Percentiles rank a stretch among this genome's conserved stretches.
Evolutionary conservation across 2,113 vertebrate genomes (phyloP).

Genomic region (Perccottus glenii): DNA sequence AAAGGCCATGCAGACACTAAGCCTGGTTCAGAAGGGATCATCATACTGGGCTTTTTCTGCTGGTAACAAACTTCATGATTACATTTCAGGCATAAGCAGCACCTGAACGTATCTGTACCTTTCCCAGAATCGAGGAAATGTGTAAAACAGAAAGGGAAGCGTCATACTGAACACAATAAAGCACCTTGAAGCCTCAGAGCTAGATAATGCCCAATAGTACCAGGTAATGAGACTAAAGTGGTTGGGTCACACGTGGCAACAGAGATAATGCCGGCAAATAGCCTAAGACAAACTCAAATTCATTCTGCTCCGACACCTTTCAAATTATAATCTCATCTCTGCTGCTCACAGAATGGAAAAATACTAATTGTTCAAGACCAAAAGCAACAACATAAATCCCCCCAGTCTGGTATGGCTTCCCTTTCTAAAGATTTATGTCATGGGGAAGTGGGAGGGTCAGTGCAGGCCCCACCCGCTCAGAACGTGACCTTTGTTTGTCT

Average conservation of each 20-base stretch:
- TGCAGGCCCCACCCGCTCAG: conserved; percentile 45
- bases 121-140: too few relatives aligned
- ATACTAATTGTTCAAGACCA: conserved; percentile 52
- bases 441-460: conserved; percentile 57
- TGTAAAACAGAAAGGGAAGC: too few relatives aligned
- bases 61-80: too few relatives aligned
- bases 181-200: too few relatives aligned
- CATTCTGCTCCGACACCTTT: conserved; percentile 36
- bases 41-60: too few relatives aligned
- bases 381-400: conserved; percentile 68
- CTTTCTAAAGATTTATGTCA: conserved; percentile 65
- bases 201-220: too few relatives aligned
- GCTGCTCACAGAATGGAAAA: conserved; percentile 34
- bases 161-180: too few relatives aligned
- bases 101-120: too few relatives aligned
- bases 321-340: conserved; percentile 20
- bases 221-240: too few relatives aligned
- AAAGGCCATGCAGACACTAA: background rate
- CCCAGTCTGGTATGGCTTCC: conserved; percentile 46
- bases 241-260: too few relatives aligned
- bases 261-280: conserved; percentile 9
- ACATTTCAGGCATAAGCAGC: too few relatives aligned
- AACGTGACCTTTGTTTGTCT: conserved; percentile 55
- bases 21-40: background rate
- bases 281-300: conserved; percentile 51